A percentile compares a stretch with the other conserved stretches of the same genome.
These are phyloP conservation scores for Tyrannus savana DNA, from an alignment of 2,113 vertebrate species.

Conservation along the genomic window DNA sequence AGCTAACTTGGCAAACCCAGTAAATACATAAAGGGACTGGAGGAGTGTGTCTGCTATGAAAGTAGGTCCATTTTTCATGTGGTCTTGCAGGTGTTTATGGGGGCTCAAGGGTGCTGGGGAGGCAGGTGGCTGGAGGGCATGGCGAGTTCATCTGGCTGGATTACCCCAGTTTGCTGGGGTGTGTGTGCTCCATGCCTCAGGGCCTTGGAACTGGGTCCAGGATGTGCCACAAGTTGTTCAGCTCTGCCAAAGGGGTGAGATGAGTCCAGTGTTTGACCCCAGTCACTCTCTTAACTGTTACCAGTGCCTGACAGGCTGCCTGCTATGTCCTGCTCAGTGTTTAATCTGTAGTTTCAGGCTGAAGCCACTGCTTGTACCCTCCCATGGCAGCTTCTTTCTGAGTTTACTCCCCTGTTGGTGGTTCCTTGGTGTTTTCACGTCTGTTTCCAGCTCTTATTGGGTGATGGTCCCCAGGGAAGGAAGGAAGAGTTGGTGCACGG, in stretches of 20 bases:
- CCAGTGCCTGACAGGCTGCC: background rate
- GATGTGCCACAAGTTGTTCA: background rate
- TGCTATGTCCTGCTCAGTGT: background rate
- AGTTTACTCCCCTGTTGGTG: background rate
- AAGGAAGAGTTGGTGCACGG: background rate
- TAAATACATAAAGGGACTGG: background rate
- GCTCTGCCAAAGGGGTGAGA: accelerated
- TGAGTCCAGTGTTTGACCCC: background rate
- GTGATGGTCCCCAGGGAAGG: background rate
- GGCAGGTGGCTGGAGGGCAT: background rate
- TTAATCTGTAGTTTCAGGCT: background rate
- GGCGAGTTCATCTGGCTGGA: background rate
- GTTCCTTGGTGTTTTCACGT: background rate
- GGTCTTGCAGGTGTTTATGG: background rate
- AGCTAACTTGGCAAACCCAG: background rate
- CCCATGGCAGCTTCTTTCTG: background rate
- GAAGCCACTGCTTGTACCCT: background rate
- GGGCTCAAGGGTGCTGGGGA: background rate
- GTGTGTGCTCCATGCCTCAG: background rate
- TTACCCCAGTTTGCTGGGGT: background rate
- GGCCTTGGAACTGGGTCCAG: accelerated
- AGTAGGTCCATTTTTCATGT: accelerated
- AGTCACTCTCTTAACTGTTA: background rate
- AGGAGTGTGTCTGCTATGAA: background rate
- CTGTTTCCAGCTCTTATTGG: accelerated